Evolutionary conservation across 2,888 invertebrate genomes (phyloP), one percentile per base, ranked within the genome.

Genomic region (Orthosia incerta): DNA sequence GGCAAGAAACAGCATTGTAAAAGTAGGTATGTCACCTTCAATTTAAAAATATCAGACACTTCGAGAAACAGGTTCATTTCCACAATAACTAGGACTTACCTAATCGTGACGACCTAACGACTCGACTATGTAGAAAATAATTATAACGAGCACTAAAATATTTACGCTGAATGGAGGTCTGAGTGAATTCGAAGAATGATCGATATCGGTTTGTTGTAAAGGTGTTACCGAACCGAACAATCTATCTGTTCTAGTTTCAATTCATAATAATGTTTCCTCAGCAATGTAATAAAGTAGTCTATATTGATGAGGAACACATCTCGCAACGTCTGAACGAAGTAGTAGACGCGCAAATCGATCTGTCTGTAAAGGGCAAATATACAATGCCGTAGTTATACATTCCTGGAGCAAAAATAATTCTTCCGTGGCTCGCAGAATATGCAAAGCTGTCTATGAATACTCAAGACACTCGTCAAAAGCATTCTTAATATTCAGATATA

Each of bases 11-110:
- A 83, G 48, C 48, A 48, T 63, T 60, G 56, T 63, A 80, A 80
- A 74, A 83, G 57, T 56, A 45, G 13, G 79, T 64, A 70, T 69
- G 65, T 77, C 71, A 70, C 74, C 82, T 84, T 82, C 82, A 57
- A 66, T 63, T 71, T 62, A 71, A 64, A 82, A 77, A 74, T 81
- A 77, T 61, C 57, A 70, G 39, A 64, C 20, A 63, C 26, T 66
- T 20, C 20, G 60, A 55, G 23, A 46, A 71, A 80, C n/a, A 70
- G 59, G 18, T 64, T 65, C 18, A 46, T 53, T 67, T 65, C 48
- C 45, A 61, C 64, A 50, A 67, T 50, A 66, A 15, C 46, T 65
- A 62, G 56, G 56, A 66, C 18, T 79, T 80, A 83, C 80, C 74
- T 66, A 70, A 74, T 71, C 65, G 57, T 60, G 67, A 77, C 64